Conservation (phyloP, 2,888 invertebrate genomes). For the Polymixis flavicincta region DNA sequence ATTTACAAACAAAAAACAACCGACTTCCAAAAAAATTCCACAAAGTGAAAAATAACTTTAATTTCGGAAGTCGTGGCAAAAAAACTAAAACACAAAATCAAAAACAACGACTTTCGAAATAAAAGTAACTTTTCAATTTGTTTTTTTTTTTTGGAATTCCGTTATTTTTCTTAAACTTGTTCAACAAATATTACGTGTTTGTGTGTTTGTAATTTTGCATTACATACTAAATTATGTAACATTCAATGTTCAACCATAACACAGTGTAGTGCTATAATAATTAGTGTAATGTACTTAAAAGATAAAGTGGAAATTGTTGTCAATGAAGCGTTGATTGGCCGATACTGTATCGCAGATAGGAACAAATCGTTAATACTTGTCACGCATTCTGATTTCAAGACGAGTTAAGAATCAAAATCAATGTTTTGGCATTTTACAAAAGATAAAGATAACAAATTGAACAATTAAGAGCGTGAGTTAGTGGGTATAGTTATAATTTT, state of each 20-base stretch:
- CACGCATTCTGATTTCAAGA: conserved; percentile 28
- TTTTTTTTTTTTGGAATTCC: too few species aligned
- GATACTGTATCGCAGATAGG: conserved; percentile 36
- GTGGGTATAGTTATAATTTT: neutral
- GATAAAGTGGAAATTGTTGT: conserved; percentile 51
- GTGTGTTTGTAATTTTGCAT: too few species aligned
- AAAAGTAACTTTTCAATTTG: too few species aligned
- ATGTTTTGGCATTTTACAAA: conserved; percentile 31
- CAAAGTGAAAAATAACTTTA: too few species aligned
- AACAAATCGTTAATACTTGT: conserved; percentile 42
- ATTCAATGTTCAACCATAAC: neutral
- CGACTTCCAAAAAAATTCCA: too few species aligned
- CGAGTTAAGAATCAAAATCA: conserved; percentile 20
- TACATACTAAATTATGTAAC: neutral
- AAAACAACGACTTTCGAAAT: too few species aligned
- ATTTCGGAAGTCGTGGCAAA: too few species aligned
- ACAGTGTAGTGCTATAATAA: conserved; percentile 9
- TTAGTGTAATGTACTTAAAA: conserved; percentile 31
- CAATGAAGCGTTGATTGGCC: conserved; percentile 38
- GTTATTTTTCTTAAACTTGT: too few species aligned
- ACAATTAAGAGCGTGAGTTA: neutral
- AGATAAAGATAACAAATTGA: conserved; percentile 11
- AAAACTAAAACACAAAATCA: too few species aligned
- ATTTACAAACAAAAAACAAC: too few species aligned
- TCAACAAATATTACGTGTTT: too few species aligned